Percentiles rank a stretch among this genome's conserved stretches.
These are phyloP conservation scores for Strigamia transsilvanica DNA, from an alignment of 2,888 invertebrate species.

Conservation along the genomic window DNA sequence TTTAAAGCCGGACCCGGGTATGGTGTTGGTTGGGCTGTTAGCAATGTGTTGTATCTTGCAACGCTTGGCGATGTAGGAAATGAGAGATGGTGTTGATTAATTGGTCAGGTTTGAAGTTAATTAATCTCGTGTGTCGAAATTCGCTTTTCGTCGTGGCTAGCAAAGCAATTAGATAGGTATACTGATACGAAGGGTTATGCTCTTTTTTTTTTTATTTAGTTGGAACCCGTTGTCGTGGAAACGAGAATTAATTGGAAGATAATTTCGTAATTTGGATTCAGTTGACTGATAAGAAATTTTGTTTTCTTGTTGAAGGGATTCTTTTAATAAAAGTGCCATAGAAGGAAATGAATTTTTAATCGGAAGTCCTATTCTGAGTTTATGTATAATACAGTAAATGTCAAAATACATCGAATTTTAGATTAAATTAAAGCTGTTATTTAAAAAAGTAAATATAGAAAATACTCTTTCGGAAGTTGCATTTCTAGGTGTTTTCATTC, in stretches of 20 bases:
- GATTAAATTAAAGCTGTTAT: too few species aligned
- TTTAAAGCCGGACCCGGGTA: background rate
- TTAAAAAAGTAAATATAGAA: too few species aligned
- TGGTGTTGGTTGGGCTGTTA: background rate
- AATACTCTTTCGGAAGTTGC: background rate
- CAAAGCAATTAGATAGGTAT: constrained; percentile 22
- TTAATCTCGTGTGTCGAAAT: constrained; percentile 45
- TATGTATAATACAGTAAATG: too few species aligned
- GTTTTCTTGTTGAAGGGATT: background rate
- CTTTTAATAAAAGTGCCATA: background rate
- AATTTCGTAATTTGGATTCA: constrained; percentile 31
- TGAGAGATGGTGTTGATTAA: constrained; percentile 37
- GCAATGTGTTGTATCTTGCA: constrained; percentile 1
- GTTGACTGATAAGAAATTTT: constrained; percentile 10
- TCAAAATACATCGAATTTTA: too few species aligned
- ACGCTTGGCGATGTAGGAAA: background rate
- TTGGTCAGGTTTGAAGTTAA: constrained; percentile 41
- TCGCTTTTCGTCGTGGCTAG: constrained; percentile 23
- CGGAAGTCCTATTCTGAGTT: background rate
- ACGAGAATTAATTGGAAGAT: constrained; percentile 38
- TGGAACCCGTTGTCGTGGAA: constrained; percentile 18
- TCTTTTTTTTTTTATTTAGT: background rate
- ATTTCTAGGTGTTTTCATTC: background rate
- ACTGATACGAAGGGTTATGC: background rate
- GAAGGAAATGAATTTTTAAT: background rate